These are phyloP conservation scores for Aurelia coerulea DNA, from an alignment of 30 jellyfish, hydroid and myxozoan species.

Conservation along the genomic window DNA sequence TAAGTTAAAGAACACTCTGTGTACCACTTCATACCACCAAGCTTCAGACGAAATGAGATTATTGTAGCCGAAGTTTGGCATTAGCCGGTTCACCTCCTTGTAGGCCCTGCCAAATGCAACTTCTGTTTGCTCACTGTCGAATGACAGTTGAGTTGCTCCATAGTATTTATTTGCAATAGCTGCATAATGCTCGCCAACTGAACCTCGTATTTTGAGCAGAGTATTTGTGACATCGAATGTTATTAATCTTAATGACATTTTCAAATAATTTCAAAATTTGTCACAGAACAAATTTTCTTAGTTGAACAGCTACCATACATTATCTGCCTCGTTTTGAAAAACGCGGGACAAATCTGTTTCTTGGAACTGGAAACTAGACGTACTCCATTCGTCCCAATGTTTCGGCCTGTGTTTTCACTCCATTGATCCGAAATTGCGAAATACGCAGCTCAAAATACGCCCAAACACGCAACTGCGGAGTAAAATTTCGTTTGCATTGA, in stretches of 20 bases:
- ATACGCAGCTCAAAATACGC: too few relatives aligned
- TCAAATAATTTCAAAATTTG: background rate
- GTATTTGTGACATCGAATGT: conserved; percentile 67
- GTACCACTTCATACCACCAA: conserved; percentile 74
- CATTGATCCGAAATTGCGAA: too few relatives aligned
- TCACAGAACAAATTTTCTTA: background rate
- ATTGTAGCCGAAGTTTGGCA: conserved; percentile 59
- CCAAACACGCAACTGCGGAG: too few relatives aligned
- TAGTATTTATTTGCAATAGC: conserved; percentile 58
- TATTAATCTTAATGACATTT: conserved; percentile 40
- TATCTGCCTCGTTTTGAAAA: background rate
- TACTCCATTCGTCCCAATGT: too few relatives aligned
- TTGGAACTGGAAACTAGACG: too few relatives aligned
- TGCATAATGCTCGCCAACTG: conserved; percentile 61
- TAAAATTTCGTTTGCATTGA: too few relatives aligned
- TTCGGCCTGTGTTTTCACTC: too few relatives aligned
- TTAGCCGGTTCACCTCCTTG: conserved; percentile 15
- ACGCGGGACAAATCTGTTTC: background rate
- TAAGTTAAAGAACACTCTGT: conserved; percentile 32
- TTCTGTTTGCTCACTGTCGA: conserved; percentile 36
- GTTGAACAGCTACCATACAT: background rate
- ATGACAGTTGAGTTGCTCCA: conserved; percentile 43
- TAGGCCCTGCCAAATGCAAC: conserved; percentile 22
- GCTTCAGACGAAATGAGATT: conserved; percentile 34
- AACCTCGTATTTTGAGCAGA: conserved; percentile 47